These are phyloP conservation scores for Eidolon helvum DNA, from an alignment of 2,113 vertebrate genomes.

Conservation along the genomic window DNA sequence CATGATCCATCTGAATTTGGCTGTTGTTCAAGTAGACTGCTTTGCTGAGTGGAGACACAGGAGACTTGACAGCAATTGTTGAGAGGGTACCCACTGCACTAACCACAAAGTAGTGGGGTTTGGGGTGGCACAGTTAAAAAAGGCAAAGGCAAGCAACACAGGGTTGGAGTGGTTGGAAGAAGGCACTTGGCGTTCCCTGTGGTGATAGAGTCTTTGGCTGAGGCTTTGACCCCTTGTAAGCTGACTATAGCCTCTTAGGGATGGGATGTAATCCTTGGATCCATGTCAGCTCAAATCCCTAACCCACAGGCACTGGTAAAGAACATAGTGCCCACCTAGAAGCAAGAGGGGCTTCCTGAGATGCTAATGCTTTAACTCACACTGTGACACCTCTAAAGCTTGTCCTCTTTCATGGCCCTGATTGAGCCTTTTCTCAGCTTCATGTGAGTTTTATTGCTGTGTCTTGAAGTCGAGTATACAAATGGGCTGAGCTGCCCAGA, in stretches of 20 bases:
- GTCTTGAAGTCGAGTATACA: neutral
- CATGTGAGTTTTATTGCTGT: neutral
- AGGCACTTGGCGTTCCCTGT: accelerated
- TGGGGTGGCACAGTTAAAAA: neutral
- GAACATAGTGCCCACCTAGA: neutral
- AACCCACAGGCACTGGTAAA: neutral
- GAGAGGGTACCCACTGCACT: neutral
- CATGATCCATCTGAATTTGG: neutral
- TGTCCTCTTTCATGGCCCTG: neutral
- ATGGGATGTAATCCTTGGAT: neutral
- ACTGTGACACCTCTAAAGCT: neutral
- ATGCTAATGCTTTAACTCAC: neutral
- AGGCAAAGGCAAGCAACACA: neutral
- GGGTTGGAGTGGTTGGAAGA: neutral
- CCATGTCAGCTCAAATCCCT: neutral
- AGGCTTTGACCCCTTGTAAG: neutral
- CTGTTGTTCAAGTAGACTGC: neutral
- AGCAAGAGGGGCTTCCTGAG: neutral
- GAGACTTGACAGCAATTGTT: neutral
- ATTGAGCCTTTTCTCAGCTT: neutral
- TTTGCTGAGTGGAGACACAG: neutral
- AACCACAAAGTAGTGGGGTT: neutral
- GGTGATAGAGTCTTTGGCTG: neutral
- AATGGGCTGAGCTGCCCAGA: neutral
- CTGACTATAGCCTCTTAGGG: neutral